phyloP scores from a whole-genome alignment of 2,888 invertebrate genomes.

The Tinea trinotella region DNA sequence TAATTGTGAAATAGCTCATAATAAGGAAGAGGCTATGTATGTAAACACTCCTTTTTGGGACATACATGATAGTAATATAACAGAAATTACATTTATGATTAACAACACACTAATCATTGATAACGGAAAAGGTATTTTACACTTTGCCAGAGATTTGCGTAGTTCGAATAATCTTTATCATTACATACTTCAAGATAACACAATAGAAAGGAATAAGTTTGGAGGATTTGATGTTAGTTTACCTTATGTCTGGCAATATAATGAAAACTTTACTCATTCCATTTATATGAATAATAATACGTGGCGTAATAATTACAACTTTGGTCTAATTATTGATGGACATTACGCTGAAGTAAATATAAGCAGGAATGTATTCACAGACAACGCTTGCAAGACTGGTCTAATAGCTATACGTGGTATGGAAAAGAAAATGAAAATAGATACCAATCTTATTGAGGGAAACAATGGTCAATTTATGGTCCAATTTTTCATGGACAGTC shows the following conservation, averaged over 20 bases:
- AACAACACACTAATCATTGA: slow-evolving; percentile 88
- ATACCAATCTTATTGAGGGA: slow-evolving; percentile 82
- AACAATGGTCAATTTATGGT: slow-evolving; percentile 89
- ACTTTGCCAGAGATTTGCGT: slow-evolving; percentile 92
- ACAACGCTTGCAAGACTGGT: slow-evolving; percentile 87
- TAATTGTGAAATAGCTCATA: slow-evolving; percentile 86
- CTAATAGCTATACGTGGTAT: slow-evolving; percentile 89
- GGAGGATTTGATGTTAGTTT: slow-evolving; percentile 92
- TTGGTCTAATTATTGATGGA: slow-evolving; percentile 89
- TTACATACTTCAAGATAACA: slow-evolving; percentile 90
- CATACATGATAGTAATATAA: slow-evolving; percentile 86
- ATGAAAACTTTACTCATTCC: slow-evolving; percentile 94
- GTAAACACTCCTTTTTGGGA: slow-evolving; percentile 91
- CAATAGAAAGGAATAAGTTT: slow-evolving; percentile 85
- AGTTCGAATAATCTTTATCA: slow-evolving; percentile 98
- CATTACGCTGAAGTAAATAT: slow-evolving; percentile 94
- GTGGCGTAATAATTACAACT: slow-evolving; percentile 89
- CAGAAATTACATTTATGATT: slow-evolving; percentile 91
- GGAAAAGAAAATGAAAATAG: slow-evolving; percentile 94
- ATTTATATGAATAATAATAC: slow-evolving; percentile 89
- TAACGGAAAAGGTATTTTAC: slow-evolving; percentile 90
- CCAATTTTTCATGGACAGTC: slow-evolving; percentile 90
- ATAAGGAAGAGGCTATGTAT: slow-evolving; percentile 84
- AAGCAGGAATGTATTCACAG: slow-evolving; percentile 85
- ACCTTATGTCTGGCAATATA: slow-evolving; percentile 96